Evolutionary conservation across 2,888 invertebrate genomes (phyloP), one percentile per base, ranked within the genome.

Genomic region (Litoditis marina): DNA sequence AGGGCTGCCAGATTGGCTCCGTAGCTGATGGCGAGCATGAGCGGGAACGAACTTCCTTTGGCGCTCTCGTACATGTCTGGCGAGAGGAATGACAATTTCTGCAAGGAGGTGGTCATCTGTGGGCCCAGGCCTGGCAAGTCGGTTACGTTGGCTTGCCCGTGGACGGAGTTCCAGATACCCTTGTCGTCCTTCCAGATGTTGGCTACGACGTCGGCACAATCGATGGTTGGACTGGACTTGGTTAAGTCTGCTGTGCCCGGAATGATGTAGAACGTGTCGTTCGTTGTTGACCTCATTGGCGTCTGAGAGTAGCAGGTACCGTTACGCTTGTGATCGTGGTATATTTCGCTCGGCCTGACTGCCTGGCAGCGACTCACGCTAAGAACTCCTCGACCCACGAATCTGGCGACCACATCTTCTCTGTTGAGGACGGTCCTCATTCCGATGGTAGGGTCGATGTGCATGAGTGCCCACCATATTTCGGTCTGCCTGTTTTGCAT

Each of bases 41-140:
- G n/a, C 39, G 39, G 39, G n/a, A 39, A 39, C n/a, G 39, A 39
- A 39, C 39, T 39, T 13, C 13, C 39, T 39, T 39, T 39, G 39
- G 39, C 39, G n/a, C 13, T 11, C 13, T 11, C 39, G n/a, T 39
- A 39, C n/a, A 39, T 39, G 39, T 39, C 39, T 39, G 13, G 13
- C 13, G 39, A 11, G n/a, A n/a, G 11, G 39, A 39, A 39, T 13
- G 39, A 11, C n/a, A 39, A n/a, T 27, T 49, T 36, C 44, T 0
- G 65, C 61, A 5, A 58, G 56, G 42, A 58, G 13, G 11, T n/a
- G 11, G 11, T n/a, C 39, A 39, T 39, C n/a, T 39, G 39, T 11
- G 39, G 39, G 11, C n/a, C 13, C 13, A 39, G n/a, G 11, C 39
- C 39, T 13, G 39, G 39, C n/a, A 39, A 39, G n/a, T 39, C 39